phyloP scores from a whole-genome alignment of 2,113 vertebrate species.

The Strigops habroptila region DNA sequence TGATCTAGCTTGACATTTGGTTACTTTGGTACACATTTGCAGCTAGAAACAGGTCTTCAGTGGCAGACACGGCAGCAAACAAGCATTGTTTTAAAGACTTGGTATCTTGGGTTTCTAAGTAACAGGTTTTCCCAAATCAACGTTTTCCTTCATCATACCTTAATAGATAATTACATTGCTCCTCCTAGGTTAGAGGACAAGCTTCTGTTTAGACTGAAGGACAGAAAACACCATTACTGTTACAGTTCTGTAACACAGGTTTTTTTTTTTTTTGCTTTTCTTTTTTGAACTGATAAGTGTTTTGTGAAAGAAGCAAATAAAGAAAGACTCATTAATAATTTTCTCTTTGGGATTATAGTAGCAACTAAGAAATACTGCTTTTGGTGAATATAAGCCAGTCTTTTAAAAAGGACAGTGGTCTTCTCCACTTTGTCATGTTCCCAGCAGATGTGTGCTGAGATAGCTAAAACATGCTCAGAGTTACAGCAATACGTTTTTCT shows the following conservation, averaged over 20 bases:
- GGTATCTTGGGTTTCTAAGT: background rate
- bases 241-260: background rate
- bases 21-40: background rate
- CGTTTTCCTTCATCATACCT: background rate
- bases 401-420: slow-evolving; percentile 39
- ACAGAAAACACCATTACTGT: background rate
- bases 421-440: slow-evolving; percentile 15
- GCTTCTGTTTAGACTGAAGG: background rate
- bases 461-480: slow-evolving; percentile 64
- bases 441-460: slow-evolving; percentile 31
- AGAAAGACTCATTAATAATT: background rate
- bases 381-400: slow-evolving; percentile 26
- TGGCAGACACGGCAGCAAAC: background rate
- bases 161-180: background rate
- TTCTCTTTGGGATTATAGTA: slow-evolving; percentile 41
- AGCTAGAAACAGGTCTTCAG: background rate
- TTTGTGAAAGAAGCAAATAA: background rate
- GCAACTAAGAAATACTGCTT: slow-evolving; percentile 37
- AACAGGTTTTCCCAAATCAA: background rate
- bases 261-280: background rate
- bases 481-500: slow-evolving; percentile 29
- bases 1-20: background rate
- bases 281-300: background rate
- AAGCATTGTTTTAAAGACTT: background rate
- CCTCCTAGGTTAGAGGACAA: background rate